Conservation (phyloP, 2,888 invertebrate genomes). For the Parnassius apollo region DNA sequence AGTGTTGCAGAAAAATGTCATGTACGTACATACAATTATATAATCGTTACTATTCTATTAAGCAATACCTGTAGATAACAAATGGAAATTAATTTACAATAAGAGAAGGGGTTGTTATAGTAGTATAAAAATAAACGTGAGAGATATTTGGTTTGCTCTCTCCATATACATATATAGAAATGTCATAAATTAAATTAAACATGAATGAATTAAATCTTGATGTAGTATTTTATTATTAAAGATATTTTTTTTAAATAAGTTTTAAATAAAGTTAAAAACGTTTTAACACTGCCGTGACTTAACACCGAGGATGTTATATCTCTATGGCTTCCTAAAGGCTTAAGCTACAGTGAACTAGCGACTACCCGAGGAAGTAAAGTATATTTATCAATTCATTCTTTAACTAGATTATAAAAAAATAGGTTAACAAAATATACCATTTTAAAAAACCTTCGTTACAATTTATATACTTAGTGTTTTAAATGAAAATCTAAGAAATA, state of each 20-base stretch:
- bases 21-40: neutral
- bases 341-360: constrained; percentile 26
- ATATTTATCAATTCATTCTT: constrained; percentile 24
- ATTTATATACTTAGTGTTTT: neutral
- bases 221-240: no score
- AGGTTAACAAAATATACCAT: neutral
- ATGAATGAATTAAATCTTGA: no score
- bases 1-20: constrained; percentile 18
- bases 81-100: no score
- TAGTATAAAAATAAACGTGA: no score
- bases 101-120: no score
- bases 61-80: no score
- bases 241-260: constrained; percentile 1
- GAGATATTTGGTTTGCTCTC: no score
- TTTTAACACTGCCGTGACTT: constrained; percentile 25
- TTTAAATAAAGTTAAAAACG: constrained; percentile 21
- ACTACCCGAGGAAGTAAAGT: constrained; percentile 26
- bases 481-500: no score
- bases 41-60: no score
- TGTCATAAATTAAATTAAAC: no score
- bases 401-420: constrained; percentile 20
- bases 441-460: neutral
- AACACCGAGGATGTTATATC: constrained; percentile 25
- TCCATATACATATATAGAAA: no score
- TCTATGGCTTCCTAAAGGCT: constrained; percentile 28